These are phyloP conservation scores for Parnassius orleans DNA, from an alignment of 2,888 invertebrate genomes.

Conservation along the genomic window DNA sequence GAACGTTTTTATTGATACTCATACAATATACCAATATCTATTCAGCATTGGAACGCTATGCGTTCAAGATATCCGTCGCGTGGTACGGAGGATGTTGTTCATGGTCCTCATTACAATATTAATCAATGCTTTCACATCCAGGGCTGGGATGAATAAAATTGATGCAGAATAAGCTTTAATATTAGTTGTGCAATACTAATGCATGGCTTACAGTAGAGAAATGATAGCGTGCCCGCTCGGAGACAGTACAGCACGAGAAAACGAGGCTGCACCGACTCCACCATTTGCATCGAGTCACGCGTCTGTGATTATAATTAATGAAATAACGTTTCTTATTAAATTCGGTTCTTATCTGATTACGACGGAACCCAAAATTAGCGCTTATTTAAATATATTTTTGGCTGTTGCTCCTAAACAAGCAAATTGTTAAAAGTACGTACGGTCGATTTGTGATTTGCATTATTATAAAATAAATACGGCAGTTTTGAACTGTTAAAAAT, in stretches of 20 bases:
- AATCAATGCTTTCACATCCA: slow-evolving; percentile 67
- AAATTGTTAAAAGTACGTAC: too few relatives aligned
- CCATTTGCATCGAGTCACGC: neutral
- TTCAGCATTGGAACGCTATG: slow-evolving; percentile 6
- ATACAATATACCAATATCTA: neutral
- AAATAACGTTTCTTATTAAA: too few relatives aligned
- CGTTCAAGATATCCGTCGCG: neutral
- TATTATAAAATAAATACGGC: too few relatives aligned
- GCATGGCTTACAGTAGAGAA: slow-evolving; percentile 43
- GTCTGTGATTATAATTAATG: neutral
- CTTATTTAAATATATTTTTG: too few relatives aligned
- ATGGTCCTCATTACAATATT: slow-evolving; percentile 73
- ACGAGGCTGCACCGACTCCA: neutral
- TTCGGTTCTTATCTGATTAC: too few relatives aligned
- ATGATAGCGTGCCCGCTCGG: slow-evolving; percentile 41
- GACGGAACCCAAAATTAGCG: too few relatives aligned
- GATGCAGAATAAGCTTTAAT: slow-evolving; percentile 55
- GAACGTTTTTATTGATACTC: neutral
- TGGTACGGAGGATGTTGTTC: slow-evolving; percentile 44
- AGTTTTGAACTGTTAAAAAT: too few relatives aligned
- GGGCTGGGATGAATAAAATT: slow-evolving; percentile 54
- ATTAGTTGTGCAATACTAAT: slow-evolving; percentile 58
- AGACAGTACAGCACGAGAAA: neutral
- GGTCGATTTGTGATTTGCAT: too few relatives aligned
- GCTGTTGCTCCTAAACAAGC: too few relatives aligned